Base-by-base conservation (phyloP, 1,140 invertebrate genomes). In the Drosophila quadrilineata region DNA sequence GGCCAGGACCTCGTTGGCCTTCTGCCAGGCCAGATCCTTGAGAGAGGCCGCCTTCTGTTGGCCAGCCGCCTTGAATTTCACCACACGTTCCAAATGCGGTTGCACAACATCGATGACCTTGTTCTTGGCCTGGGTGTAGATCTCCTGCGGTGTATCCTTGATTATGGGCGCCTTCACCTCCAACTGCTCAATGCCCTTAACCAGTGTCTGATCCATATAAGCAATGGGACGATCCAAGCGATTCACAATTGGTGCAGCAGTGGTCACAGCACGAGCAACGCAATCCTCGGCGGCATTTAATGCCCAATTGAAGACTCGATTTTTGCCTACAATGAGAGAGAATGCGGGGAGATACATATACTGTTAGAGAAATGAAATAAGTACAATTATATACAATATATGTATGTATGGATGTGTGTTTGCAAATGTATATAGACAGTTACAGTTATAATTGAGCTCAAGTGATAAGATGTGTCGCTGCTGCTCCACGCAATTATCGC, bases 111-210 rank as follows among this genome's bases (percentile, higher is more conserved):
- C 91, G 12, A 91, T 91, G 54, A 94, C 93, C 41, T 93, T 93
- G 36, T 92, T 92, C 79, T 93, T 94, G 2, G 93, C 93, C 31
- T 93, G 93, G 45, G 93, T 93, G 36, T 93, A 93, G 63, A 95
- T 94, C 91, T 94, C 91, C 71, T 93, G 92, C 1, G 94, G 94
- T 33, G 92, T 91, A 58, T 94, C 92, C 35, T 93, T 93, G 24
- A 95, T 93, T 1, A 94, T 90, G 0, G 94, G 94, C 3, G 94
- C 91, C 59, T 92, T 92, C 54, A 93, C 90, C 87, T 94, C 93
- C 12, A 95, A 91, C 57, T 92, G 91, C 45, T 94, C 93, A 28
- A 95, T 91, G 17, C 92, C 93, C 31, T 91, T 91, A 40, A 94
- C 94, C 1, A 95, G 84, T 3, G 91, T 93, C 26, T 93, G 91